Conservation (phyloP, 1,140 invertebrate species). For the Pristionchus pacificus region DNA sequence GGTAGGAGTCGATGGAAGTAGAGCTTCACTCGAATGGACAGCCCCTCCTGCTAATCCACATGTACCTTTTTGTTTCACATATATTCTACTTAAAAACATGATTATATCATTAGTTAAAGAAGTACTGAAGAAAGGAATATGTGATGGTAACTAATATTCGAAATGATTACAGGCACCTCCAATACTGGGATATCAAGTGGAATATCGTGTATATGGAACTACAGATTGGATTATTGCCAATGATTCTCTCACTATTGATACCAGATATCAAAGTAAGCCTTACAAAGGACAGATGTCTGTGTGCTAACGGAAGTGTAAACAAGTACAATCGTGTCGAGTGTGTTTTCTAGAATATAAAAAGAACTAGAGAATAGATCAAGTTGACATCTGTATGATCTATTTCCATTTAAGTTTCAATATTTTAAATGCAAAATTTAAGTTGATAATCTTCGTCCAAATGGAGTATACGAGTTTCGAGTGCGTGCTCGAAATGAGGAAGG, state of each 20-base stretch:
- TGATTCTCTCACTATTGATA: slow-evolving; percentile 35
- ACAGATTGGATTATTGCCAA: slow-evolving; percentile 41
- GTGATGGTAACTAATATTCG: no score
- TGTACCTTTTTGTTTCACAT: no score
- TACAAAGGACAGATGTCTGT: no score
- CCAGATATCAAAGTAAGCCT: slow-evolving; percentile 9
- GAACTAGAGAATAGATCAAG: slow-evolving; percentile 5
- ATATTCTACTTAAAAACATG: no score
- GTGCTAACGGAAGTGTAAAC: neutral
- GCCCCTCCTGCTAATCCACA: slow-evolving; percentile 23
- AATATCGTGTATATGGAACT: slow-evolving; percentile 41
- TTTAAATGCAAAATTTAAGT: slow-evolving; percentile 33
- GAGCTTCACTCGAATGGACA: slow-evolving; percentile 47
- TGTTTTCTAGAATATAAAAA: slow-evolving; percentile 1
- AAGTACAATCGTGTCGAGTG: neutral
- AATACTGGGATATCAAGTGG: slow-evolving; percentile 29
- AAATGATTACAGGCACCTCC: slow-evolving; percentile 15
- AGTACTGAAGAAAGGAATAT: neutral
- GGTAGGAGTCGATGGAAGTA: slow-evolving; percentile 45
- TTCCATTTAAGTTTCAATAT: neutral
- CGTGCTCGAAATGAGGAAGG: slow-evolving; percentile 48
- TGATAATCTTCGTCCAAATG: slow-evolving; percentile 51
- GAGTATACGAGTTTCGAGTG: slow-evolving; percentile 55
- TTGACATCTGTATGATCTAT: no score
- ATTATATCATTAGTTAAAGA: neutral